A percentile compares a stretch with the other conserved stretches of the same genome.
Evolutionary conservation across 1,140 invertebrate species (phyloP).

Genomic region (Heterodera carotae): DNA sequence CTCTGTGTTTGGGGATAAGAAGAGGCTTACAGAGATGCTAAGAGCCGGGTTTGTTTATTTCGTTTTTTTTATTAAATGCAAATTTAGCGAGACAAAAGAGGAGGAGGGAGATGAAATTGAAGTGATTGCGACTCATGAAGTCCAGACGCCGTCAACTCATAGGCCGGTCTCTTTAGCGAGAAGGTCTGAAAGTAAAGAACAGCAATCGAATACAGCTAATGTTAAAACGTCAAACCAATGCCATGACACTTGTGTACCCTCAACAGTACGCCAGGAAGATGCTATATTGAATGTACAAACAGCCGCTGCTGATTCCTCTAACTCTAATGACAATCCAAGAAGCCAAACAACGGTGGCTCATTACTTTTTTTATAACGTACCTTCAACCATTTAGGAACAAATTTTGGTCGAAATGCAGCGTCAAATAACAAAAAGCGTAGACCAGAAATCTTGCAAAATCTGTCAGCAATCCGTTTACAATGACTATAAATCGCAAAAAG

Average conservation of each 20-base stretch:
- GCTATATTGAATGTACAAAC: background rate
- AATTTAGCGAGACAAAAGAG: slow-evolving; percentile 11
- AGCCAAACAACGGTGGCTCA: background rate
- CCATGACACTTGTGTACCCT: no score
- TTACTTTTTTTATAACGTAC: background rate
- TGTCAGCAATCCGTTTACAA: slow-evolving; percentile 8
- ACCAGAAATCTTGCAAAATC: slow-evolving; percentile 1
- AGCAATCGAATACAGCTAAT: background rate
- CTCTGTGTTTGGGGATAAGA: slow-evolving; percentile 5
- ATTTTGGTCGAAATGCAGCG: background rate
- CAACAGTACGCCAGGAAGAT: background rate
- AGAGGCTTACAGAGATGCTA: background rate
- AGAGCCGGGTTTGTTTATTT: slow-evolving; percentile 13
- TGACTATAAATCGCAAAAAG: slow-evolving; percentile 17
- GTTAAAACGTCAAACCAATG: background rate
- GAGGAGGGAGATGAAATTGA: slow-evolving; percentile 4
- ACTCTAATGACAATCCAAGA: background rate
- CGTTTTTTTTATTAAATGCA: background rate
- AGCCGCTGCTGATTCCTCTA: background rate
- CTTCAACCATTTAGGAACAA: slow-evolving; percentile 14
- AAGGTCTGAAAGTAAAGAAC: no score
- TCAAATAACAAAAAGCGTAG: slow-evolving; percentile 21
- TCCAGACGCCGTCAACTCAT: background rate
- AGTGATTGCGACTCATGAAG: background rate
- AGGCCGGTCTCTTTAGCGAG: background rate